These are phyloP conservation scores for Agrypnia vestita DNA, from an alignment of 1,140 invertebrate genomes.

Conservation along the genomic window DNA sequence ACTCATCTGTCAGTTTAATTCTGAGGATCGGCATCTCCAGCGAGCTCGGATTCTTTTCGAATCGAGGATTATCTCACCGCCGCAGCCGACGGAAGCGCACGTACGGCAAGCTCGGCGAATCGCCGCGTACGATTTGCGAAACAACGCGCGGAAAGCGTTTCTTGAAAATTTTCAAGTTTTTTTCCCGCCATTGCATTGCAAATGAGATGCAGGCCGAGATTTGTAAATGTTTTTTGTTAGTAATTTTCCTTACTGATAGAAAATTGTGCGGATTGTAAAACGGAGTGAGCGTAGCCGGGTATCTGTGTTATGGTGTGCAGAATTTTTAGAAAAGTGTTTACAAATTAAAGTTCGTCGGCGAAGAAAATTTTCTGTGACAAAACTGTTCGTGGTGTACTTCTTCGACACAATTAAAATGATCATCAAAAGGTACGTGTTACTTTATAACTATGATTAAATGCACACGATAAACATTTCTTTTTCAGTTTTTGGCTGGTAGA, in stretches of 20 bases:
- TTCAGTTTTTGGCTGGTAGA: neutral
- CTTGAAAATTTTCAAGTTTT: neutral
- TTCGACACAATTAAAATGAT: conserved; percentile 13
- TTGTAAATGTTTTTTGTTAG: conserved; percentile 11
- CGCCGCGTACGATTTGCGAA: conserved; percentile 12
- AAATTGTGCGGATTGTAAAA: neutral
- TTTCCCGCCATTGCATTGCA: conserved; percentile 8
- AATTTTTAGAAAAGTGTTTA: conserved; percentile 25
- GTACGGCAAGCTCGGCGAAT: neutral
- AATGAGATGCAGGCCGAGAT: neutral
- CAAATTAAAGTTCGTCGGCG: neutral
- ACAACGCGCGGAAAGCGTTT: neutral
- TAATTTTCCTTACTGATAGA: neutral
- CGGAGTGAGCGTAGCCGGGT: too few relatives aligned
- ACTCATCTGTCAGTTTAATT: neutral
- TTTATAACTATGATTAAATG: neutral
- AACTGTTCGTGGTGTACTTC: conserved; percentile 7
- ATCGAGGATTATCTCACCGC: neutral
- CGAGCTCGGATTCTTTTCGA: conserved; percentile 10
- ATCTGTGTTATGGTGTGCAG: conserved; percentile 10
- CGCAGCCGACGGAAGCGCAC: conserved; percentile 1
- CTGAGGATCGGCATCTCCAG: neutral
- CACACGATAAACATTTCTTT: neutral
- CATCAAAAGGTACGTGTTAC: conserved; percentile 9
- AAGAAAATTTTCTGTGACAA: conserved; percentile 6